Percentiles rank a stretch among this genome's conserved stretches.
Conservation (phyloP, 1,140 invertebrate species). For the Drosophila bifasciata region DNA sequence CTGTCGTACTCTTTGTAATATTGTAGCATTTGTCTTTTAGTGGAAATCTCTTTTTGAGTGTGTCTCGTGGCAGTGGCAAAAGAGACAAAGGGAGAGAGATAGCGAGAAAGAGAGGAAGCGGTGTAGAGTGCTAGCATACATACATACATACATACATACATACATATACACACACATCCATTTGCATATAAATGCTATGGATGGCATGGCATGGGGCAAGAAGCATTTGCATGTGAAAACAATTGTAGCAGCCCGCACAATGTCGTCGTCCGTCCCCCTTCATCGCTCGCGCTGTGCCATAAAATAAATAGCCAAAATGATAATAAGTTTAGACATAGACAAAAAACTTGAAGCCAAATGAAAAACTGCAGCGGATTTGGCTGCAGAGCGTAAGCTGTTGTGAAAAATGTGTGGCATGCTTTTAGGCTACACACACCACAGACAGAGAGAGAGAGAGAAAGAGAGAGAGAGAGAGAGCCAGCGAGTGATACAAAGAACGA, state of each 20-base stretch:
- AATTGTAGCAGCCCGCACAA: slow-evolving; percentile 53
- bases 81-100: background rate
- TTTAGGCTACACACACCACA: slow-evolving; percentile 69
- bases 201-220: slow-evolving; percentile 36
- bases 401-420: slow-evolving; percentile 76
- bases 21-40: slow-evolving; percentile 82
- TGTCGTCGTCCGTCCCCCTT: background rate
- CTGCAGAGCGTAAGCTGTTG: slow-evolving; percentile 71
- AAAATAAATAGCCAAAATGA: slow-evolving; percentile 81
- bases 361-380: slow-evolving; percentile 80
- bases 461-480: slow-evolving; percentile 8
- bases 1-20: slow-evolving; percentile 50
- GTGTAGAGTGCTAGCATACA: background rate
- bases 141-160: slow-evolving; percentile 20
- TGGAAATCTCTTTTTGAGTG: slow-evolving; percentile 81
- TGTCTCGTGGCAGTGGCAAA: slow-evolving; percentile 58
- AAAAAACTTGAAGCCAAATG: slow-evolving; percentile 78
- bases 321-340: slow-evolving; percentile 80
- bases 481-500: background rate
- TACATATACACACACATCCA: slow-evolving; percentile 54
- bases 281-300: slow-evolving; percentile 43
- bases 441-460: background rate
- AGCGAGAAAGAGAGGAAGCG: slow-evolving; percentile 18
- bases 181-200: slow-evolving; percentile 76
- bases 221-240: slow-evolving; percentile 77